These are phyloP conservation scores for Cyclophora punctaria DNA, from an alignment of 2,888 invertebrate genomes.

Conservation along the genomic window DNA sequence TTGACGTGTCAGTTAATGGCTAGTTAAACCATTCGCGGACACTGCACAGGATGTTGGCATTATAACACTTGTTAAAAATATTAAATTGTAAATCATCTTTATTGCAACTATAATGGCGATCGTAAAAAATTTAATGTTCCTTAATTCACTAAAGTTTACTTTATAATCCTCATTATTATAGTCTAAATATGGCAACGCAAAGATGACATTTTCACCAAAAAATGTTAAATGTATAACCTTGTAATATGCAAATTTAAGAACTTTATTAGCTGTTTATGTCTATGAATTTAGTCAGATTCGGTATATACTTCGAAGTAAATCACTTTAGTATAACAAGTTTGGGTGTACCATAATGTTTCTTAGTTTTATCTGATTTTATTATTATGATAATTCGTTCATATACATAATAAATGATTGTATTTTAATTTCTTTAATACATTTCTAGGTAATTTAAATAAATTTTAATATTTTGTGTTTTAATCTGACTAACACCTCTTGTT, in stretches of 20 bases:
- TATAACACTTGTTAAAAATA: too few species aligned
- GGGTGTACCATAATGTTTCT: constrained; percentile 9
- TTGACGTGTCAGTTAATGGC: too few species aligned
- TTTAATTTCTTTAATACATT: constrained; percentile 11
- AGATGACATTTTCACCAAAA: constrained; percentile 10
- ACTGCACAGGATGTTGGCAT: neutral
- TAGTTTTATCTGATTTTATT: constrained; percentile 8
- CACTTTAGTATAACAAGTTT: constrained; percentile 12
- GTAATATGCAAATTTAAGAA: constrained; percentile 18
- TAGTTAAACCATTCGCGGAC: too few species aligned
- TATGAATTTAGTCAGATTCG: constrained; percentile 7
- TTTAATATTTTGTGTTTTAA: constrained; percentile 15
- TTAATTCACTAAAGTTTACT: constrained; percentile 6
- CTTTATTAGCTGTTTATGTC: constrained; percentile 23
- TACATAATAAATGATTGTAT: constrained; percentile 8
- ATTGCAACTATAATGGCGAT: too few species aligned
- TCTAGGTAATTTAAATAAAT: constrained; percentile 16
- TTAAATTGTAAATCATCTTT: too few species aligned
- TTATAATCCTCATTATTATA: constrained; percentile 4
- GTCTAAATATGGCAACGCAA: too few species aligned
- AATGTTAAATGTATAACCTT: constrained; percentile 14
- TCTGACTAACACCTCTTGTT: constrained; percentile 5
- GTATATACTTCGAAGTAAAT: constrained; percentile 11
- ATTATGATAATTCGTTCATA: constrained; percentile 8
- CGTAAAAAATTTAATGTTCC: constrained; percentile 2